These are phyloP conservation scores for Polypterus senegalus DNA, from an alignment of 2,113 vertebrate genomes.

Conservation along the genomic window DNA sequence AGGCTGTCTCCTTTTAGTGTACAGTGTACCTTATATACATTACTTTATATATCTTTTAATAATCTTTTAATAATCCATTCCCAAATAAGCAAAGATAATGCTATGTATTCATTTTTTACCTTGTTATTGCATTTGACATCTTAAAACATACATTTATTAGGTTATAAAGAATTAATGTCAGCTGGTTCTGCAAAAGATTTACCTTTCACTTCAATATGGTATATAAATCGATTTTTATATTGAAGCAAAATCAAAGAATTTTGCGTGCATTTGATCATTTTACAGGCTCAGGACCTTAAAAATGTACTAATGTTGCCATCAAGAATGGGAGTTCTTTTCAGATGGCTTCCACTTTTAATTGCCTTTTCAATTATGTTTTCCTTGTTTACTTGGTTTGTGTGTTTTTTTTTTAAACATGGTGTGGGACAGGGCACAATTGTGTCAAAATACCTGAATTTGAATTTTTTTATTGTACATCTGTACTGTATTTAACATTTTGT, in stretches of 20 bases:
- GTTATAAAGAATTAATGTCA: constrained; percentile 33
- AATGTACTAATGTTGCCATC: constrained; percentile 23
- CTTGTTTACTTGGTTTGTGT: constrained; percentile 31
- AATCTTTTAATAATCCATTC: no score
- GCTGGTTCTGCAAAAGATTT: constrained; percentile 36
- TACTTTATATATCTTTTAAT: no score
- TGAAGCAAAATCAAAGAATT: constrained; percentile 25
- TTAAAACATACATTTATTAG: constrained; percentile 8
- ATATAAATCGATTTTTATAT: constrained; percentile 21
- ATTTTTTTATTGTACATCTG: no score
- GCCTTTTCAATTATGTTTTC: constrained; percentile 35
- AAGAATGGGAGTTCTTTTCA: constrained; percentile 24
- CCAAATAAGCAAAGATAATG: neutral
- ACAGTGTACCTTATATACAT: no score
- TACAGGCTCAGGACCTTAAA: constrained; percentile 35
- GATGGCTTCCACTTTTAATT: constrained; percentile 27
- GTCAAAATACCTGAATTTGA: no score
- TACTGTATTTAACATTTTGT: no score
- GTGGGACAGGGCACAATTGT: no score
- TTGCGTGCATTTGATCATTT: constrained; percentile 33
- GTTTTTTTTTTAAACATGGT: no score
- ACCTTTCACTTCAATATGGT: constrained; percentile 17
- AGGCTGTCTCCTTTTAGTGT: no score
- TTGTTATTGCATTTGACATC: neutral
- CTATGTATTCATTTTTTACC: neutral